Evolutionary conservation across 2,888 invertebrate species (phyloP), one percentile per base, ranked within the genome.

Genomic region (Archaeoteleia sp.): DNA sequence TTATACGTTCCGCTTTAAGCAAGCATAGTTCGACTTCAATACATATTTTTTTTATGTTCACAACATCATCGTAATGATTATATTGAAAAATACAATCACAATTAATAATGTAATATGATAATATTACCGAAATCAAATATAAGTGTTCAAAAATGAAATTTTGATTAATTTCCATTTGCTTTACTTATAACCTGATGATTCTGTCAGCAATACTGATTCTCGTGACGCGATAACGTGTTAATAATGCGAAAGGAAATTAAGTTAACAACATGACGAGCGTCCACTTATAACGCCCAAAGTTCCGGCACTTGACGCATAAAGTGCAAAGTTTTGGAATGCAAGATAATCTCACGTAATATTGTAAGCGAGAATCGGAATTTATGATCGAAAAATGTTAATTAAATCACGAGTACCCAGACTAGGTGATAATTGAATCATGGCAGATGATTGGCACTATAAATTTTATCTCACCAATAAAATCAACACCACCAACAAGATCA

Each of bases 381-480:
- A 51, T 66, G 29, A 61, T 27, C 51, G 43, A 32, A 60, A 51
- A 34, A 54, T 53, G 37, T 61, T 61, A 55, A 67, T 70, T 62
- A 43, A 65, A 61, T 67, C 49, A 46, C 48, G 12, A 13, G 30
- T 35, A 23, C 46, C 20, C 25, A 13, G 20, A 53, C 27, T 15
- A 39, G 49, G 58, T 63, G 55, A 51, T 54, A 62, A 70, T 70
- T 34, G 60, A 68, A 57, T 69, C 53, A 25, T 10, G 29, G 29
- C 17, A 42, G 27, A 25, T 29, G 30, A 46, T 46, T 39, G 40
- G 53, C n/a, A n/a, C n/a, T n/a, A n/a, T n/a, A n/a, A n/a, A n/a
- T n/a, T n/a, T n/a, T n/a, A n/a, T n/a, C n/a, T n/a, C n/a, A n/a
- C n/a, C n/a, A n/a, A n/a, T n/a, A n/a, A n/a, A n/a, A n/a, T n/a